These are phyloP conservation scores for Apodemia mormo DNA, from an alignment of 2,888 invertebrate species.

Conservation along the genomic window DNA sequence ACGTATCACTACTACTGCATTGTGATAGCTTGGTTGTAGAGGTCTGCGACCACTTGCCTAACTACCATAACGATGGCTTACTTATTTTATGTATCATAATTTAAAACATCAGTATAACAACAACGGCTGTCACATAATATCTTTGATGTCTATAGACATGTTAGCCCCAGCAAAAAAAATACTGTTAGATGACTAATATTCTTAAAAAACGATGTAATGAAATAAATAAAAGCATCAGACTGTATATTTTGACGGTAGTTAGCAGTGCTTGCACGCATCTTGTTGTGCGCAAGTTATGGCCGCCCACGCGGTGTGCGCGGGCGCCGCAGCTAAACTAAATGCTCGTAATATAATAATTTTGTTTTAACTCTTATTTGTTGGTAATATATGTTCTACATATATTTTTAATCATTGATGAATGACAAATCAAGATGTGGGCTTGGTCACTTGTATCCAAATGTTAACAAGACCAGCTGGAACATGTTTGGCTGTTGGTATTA, in stretches of 20 bases:
- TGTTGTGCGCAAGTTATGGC: conserved; percentile 74
- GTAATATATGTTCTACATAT: not conserved
- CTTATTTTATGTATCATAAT: too few species aligned
- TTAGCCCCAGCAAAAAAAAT: not conserved
- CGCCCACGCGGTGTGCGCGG: conserved; percentile 52
- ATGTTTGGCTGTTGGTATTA: too few species aligned
- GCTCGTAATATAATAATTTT: conserved; percentile 41
- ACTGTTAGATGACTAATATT: not conserved
- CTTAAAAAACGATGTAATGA: not conserved
- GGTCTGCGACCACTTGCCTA: too few species aligned
- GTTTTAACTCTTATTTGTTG: conserved; percentile 18
- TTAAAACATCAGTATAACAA: too few species aligned
- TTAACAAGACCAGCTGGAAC: too few species aligned
- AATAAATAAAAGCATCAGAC: conserved; percentile 41
- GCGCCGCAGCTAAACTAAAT: conserved; percentile 43
- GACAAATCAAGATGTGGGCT: too few species aligned
- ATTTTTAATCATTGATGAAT: too few species aligned
- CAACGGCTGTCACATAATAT: too few species aligned
- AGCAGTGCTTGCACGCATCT: conserved; percentile 69
- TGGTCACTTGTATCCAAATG: too few species aligned
- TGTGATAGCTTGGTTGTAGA: too few species aligned
- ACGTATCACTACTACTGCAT: too few species aligned
- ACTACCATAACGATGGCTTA: too few species aligned
- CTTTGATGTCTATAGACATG: not conserved
- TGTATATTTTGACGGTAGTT: conserved; percentile 68